Percentiles rank a stretch among this genome's conserved stretches.
These are phyloP conservation scores for Stegodyphus dumicola DNA, from an alignment of 1,140 invertebrate genomes.

Conservation along the genomic window DNA sequence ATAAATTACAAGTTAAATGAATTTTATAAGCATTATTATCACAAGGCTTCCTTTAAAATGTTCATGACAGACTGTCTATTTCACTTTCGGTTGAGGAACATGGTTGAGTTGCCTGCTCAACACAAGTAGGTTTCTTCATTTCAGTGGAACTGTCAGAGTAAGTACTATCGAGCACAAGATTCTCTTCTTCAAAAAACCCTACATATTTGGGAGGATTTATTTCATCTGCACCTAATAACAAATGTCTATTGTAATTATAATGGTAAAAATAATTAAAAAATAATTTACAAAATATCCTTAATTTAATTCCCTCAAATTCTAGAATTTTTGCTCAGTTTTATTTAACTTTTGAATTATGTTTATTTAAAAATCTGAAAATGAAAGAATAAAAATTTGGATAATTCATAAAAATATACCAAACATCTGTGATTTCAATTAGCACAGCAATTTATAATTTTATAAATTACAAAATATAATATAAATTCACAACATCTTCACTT, in stretches of 20 bases:
- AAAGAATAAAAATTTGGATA: not conserved
- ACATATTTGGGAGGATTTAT: constrained; percentile 20
- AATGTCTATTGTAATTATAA: not conserved
- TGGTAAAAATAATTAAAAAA: not conserved
- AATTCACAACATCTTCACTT: no score
- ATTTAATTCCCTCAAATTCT: not conserved
- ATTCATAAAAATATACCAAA: not conserved
- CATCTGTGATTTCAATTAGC: not conserved
- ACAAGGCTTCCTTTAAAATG: not conserved
- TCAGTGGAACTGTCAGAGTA: not conserved
- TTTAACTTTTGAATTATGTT: not conserved
- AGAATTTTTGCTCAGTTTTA: not conserved
- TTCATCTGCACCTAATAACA: constrained; percentile 16
- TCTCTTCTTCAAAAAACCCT: not conserved
- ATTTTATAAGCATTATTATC: not conserved
- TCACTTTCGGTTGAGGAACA: constrained; percentile 13
- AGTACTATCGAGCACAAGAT: not conserved
- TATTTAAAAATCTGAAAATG: not conserved
- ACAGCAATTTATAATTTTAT: no score
- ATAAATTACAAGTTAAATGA: not conserved
- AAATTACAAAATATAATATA: no score
- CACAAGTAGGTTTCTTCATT: not conserved
- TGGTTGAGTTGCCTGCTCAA: not conserved
- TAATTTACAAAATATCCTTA: not conserved
- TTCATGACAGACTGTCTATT: constrained; percentile 1